Base-by-base conservation (phyloP, 2,797 vertebrate genomes). In the Epinephelus awoara region DNA sequence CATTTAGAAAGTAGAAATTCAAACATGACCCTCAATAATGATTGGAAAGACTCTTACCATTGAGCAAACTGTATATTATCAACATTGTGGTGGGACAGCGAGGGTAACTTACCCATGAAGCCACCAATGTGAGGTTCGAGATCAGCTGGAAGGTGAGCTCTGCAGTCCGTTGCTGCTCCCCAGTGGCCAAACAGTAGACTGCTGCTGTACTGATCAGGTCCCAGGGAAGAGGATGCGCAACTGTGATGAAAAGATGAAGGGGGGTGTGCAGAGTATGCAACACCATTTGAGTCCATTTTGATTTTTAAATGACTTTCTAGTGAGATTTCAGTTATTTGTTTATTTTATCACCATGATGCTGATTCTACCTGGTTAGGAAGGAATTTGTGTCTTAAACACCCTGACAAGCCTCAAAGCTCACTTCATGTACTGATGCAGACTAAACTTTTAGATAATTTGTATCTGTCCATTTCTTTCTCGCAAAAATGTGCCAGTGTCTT, bases 161-260 rank as follows among this genome's bases (percentile, higher is more conserved):
- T 42, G 1, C 66, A 58, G 55, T 38, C 14, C 47, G 47, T 62
- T 89, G 64, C 80, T 88, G 82, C 82, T 44, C 74, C 58, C 86
- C 62, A 82, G 85, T 86, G 86, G 82, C 52, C 80, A 50, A 75
- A 77, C 70, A 80, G 7, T 29, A 67, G 54, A 29, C 67, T 62
- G 27, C 34, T 67, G 29, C 14, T 29, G n/a, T 8, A 0, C 23
- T 13, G 17, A 67, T 59, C 5, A 27, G n/a, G n/a, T 55, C 11
- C 19, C 67, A 34, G 47, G 59, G 47, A 21, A 74, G 46, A 56
- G 25, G 40, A 46, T 3, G 21, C 7, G 59, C 18, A 58, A 59
- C 6, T 54, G 5, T 23, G 3, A 11, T 59, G 47, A 47, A 50
- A 5, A 19, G 44, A 64, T 56, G 50, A 54, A 61, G 27, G 3